Base-by-base conservation (phyloP, 1,140 invertebrate genomes). In the Limonius californicus region DNA sequence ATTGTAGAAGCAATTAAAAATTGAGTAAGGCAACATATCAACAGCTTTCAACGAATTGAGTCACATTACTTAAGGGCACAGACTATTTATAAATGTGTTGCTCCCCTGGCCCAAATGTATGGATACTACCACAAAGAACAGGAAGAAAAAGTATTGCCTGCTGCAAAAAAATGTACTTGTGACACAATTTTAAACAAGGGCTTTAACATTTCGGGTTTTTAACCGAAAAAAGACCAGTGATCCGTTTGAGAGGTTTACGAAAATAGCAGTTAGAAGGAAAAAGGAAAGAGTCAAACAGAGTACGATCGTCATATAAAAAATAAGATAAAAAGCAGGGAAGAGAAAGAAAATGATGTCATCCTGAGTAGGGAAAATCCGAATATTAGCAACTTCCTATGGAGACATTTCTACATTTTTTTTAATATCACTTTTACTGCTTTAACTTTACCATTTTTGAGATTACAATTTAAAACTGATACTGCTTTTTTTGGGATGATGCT, bases 401-500 rank as follows among this genome's bases (percentile, higher is more conserved):
- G 30, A 72, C 30, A 47, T 58, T 23, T 68, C 62, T 21, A 30
- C 42, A 21, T 66, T 68, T 59, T 72, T 68, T 63, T 73, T 72
- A 43, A 68, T 68, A 61, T 54, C 70, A 71, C 62, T 57, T 76
- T 18, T 70, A 72, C 58, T 66, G 69, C 27, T 71, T 71, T 50
- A 72, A 74, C 61, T 69, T 72, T 50, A 73, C 68, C 20, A 58
- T 71, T 42, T 39, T 14, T 23, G 30, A 55, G 18, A 50, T 39
- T 6, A 14, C n/a, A 11, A 9, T 1, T 9, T 11, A 39, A 39
- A 39, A 14, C n/a, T 2, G 35, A 12, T n/a, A 61, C 7, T 76
- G 70, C 35, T 74, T 65, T 65, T 18, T 72, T 16, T 73, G 72
- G 70, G 56, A 75, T 57, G 73, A 75, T 65, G 57, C 57, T 11